These are phyloP conservation scores for Pemphigus obesinymphae DNA, from an alignment of 1,140 invertebrate species.

Conservation along the genomic window DNA sequence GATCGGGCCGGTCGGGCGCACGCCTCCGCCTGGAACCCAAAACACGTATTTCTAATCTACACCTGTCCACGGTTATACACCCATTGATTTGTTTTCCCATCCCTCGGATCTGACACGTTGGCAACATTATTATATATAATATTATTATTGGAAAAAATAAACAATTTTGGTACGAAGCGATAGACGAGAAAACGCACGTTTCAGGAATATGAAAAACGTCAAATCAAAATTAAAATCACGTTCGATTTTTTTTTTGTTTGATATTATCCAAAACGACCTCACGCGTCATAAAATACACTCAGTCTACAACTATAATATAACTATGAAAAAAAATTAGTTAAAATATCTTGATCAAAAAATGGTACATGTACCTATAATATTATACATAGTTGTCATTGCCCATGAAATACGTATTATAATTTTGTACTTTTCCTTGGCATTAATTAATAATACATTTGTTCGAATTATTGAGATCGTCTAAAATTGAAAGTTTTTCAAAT, in stretches of 20 bases:
- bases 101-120: not conserved
- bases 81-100: not conserved
- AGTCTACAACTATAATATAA: no score
- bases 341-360: no score
- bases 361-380: no score
- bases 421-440: no score
- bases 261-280: no score
- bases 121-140: not conserved
- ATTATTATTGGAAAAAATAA: not conserved
- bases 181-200: not conserved
- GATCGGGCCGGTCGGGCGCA: not conserved
- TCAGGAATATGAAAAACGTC: not conserved
- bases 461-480: no score
- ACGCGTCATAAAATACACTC: no score
- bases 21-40: not conserved
- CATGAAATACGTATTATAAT: no score
- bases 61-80: not conserved
- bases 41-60: conserved; percentile 30
- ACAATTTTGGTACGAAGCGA: not conserved
- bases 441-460: no score
- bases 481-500: no score
- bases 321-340: no score
- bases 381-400: no score
- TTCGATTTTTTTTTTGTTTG: not conserved
- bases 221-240: not conserved